Evolutionary conservation across 2,888 invertebrate genomes (phyloP).

Genomic region (Drosophila hawaiiensis): DNA sequence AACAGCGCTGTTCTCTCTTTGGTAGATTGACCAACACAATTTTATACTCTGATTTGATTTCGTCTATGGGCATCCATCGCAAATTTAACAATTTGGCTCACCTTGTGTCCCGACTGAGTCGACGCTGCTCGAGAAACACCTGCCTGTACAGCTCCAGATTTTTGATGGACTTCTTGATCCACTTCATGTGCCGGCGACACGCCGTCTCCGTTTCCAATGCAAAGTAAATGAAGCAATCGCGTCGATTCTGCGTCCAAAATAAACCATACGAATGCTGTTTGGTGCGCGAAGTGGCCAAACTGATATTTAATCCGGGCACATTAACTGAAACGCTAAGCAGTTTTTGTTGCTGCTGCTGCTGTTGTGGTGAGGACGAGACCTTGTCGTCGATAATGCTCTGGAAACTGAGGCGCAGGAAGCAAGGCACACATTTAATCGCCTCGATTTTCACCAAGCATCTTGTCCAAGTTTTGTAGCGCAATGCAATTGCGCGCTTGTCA

Average conservation of each 20-base stretch:
- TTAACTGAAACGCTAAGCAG: constrained; percentile 82
- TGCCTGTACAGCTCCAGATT: constrained; percentile 84
- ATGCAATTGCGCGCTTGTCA: constrained; percentile 82
- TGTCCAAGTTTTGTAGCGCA: constrained; percentile 83
- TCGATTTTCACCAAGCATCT: constrained; percentile 85
- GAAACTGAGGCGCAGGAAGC: constrained; percentile 84
- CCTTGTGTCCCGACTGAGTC: constrained; percentile 76
- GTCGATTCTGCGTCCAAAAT: constrained; percentile 85
- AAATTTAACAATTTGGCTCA: not conserved
- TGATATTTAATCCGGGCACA: constrained; percentile 84
- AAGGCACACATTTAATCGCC: constrained; percentile 85
- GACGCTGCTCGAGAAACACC: constrained; percentile 83
- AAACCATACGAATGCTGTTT: constrained; percentile 84
- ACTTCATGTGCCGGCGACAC: constrained; percentile 85
- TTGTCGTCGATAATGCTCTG: constrained; percentile 42
- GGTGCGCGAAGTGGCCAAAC: constrained; percentile 84
- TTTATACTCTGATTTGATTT: not conserved
- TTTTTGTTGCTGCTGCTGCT: constrained; percentile 30
- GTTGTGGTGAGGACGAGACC: constrained; percentile 18
- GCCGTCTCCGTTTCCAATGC: constrained; percentile 83
- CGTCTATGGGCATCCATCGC: not conserved
- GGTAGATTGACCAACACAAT: not conserved
- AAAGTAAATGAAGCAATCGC: constrained; percentile 84
- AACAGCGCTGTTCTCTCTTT: not conserved
- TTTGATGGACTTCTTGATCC: constrained; percentile 85